Conservation (phyloP, 2,888 invertebrate genomes). For the Sceliomorpha sp. region DNA sequence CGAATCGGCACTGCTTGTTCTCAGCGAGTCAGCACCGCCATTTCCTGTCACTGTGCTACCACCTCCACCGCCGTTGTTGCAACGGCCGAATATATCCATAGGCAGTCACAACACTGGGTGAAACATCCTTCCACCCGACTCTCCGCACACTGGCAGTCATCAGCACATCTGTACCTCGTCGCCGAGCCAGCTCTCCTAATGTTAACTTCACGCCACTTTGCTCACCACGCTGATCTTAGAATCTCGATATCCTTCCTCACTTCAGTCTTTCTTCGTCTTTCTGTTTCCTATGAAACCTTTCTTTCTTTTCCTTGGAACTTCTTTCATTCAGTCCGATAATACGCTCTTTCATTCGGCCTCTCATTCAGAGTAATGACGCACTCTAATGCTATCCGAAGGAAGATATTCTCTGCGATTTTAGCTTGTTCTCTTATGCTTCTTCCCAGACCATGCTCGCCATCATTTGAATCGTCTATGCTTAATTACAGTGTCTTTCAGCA, state of each 20-base stretch:
- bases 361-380: too few species aligned
- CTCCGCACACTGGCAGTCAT: conserved; percentile 62
- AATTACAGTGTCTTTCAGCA: conserved; percentile 6
- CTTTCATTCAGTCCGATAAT: too few species aligned
- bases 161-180: conserved; percentile 64
- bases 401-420: too few species aligned
- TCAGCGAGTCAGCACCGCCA: conserved; percentile 61
- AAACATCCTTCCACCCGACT: conserved; percentile 71
- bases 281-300: too few species aligned
- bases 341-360: too few species aligned
- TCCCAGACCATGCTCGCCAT: conserved; percentile 19
- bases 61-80: conserved; percentile 74
- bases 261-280: too few species aligned
- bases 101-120: conserved; percentile 76
- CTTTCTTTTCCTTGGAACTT: too few species aligned
- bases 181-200: conserved; percentile 14
- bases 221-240: too few species aligned
- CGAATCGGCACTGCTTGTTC: conserved; percentile 53
- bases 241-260: too few species aligned
- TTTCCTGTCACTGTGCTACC: conserved; percentile 69
- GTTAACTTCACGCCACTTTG: too few species aligned
- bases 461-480: conserved; percentile 7
- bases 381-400: too few species aligned
- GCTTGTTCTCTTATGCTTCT: too few species aligned
- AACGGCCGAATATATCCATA: conserved; percentile 80